phyloP scores from a whole-genome alignment of 2,113 vertebrate species.

The Clinocottus analis region DNA sequence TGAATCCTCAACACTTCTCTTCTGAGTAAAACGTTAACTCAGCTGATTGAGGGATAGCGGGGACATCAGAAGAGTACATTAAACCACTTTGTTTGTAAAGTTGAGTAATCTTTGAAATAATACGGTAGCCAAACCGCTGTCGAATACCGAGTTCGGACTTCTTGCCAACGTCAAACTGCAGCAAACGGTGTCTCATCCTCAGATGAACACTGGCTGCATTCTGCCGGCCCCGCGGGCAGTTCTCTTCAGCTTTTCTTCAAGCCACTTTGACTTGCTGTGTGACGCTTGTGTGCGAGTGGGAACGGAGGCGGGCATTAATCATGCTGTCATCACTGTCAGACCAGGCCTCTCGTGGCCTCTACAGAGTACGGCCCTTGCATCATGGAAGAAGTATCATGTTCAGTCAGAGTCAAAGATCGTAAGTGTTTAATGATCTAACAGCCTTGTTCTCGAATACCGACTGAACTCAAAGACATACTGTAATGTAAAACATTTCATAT shows the following conservation, averaged over 20 bases:
- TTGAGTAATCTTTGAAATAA: background rate
- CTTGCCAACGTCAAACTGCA: background rate
- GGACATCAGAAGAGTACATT: background rate
- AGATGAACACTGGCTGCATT: slow-evolving; percentile 36
- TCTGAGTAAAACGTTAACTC: background rate
- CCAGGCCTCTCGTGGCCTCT: slow-evolving; percentile 30
- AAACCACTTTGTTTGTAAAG: background rate
- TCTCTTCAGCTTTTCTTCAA: slow-evolving; percentile 55
- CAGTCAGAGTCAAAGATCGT: slow-evolving; percentile 28
- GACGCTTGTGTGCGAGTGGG: slow-evolving; percentile 52
- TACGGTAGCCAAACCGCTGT: background rate
- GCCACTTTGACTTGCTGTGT: slow-evolving; percentile 40
- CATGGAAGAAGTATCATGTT: slow-evolving; percentile 53
- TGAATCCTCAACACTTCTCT: background rate
- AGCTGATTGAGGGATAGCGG: background rate
- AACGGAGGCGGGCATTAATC: slow-evolving; percentile 75
- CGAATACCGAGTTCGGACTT: background rate
- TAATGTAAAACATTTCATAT: slow-evolving; percentile 27
- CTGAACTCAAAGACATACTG: slow-evolving; percentile 29
- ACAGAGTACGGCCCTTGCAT: slow-evolving; percentile 50
- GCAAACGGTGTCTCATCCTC: slow-evolving; percentile 32
- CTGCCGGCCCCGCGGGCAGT: slow-evolving; percentile 21
- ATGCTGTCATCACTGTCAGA: slow-evolving; percentile 79
- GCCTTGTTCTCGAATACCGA: slow-evolving; percentile 29
- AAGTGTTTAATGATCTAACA: slow-evolving; percentile 45